Percentiles rank a stretch among this genome's conserved stretches.
phyloP scores from a whole-genome alignment of 2,113 vertebrate genomes.

The Malurus cyaneus region DNA sequence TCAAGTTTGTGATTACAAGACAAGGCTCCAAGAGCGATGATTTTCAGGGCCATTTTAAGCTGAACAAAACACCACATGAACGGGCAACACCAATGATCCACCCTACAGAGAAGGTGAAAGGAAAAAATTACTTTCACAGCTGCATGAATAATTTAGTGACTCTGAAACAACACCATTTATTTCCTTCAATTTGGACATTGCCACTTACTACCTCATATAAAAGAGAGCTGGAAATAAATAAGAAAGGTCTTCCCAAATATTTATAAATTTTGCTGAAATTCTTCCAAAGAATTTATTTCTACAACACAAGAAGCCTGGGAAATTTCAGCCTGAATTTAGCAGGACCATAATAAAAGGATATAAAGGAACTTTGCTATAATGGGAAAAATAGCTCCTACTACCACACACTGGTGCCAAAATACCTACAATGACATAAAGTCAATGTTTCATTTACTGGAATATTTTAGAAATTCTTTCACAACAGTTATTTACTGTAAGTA shows the following conservation, averaged over 20 bases:
- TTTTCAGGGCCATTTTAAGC: background rate
- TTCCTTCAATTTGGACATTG: background rate
- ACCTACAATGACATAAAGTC: background rate
- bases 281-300: conserved; percentile 8
- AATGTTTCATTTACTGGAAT: conserved; percentile 12
- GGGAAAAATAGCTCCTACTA: conserved; percentile 10
- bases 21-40: background rate
- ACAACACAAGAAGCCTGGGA: background rate
- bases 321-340: conserved; percentile 28
- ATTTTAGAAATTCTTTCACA: conserved; percentile 18
- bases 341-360: background rate
- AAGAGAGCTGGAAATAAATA: background rate
- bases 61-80: background rate
- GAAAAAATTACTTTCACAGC: background rate
- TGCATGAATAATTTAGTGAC: background rate
- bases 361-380: background rate
- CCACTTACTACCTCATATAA: background rate
- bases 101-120: background rate
- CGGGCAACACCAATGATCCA: background rate
- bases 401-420: background rate
- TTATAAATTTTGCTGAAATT: background rate
- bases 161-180: background rate
- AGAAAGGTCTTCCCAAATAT: background rate
- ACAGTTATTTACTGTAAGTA: conserved; percentile 18
- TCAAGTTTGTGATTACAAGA: background rate